A percentile compares a stretch with the other conserved stretches of the same genome.
Conservation (phyloP, 1,140 invertebrate species). For the Neodiprion pinetum region DNA sequence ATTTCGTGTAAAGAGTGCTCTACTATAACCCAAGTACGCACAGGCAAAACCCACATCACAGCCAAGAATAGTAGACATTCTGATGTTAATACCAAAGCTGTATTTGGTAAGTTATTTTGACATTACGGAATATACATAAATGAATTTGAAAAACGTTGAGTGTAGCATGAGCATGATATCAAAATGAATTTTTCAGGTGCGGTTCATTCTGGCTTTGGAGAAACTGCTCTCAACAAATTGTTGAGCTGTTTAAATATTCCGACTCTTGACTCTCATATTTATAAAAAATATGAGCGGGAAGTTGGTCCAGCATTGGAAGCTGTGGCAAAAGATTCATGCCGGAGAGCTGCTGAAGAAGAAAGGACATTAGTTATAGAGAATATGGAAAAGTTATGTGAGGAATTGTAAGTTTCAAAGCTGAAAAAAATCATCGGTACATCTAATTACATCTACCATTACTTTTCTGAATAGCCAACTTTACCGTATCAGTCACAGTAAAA, state of each 20-base stretch:
- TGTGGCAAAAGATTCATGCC: conserved; percentile 25
- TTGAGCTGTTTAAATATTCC: conserved; percentile 27
- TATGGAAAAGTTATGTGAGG: conserved; percentile 20
- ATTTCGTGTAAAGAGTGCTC: conserved; percentile 14
- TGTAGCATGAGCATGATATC: not conserved
- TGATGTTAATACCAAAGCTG: conserved; percentile 20
- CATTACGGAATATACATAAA: not conserved
- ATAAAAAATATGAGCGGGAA: conserved; percentile 29
- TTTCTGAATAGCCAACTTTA: no score
- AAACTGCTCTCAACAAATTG: conserved; percentile 24
- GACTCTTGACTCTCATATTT: not conserved
- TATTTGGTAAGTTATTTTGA: conserved; percentile 18
- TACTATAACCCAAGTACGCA: not conserved
- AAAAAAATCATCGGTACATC: no score
- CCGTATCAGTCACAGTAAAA: no score
- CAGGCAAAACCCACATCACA: conserved; percentile 10
- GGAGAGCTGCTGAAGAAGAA: conserved; percentile 25
- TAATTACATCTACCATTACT: no score
- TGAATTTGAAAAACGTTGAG: not conserved
- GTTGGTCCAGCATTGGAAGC: conserved; percentile 22
- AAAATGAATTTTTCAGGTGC: conserved; percentile 6
- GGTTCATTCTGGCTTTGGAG: conserved; percentile 20
- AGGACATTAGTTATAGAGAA: conserved; percentile 26
- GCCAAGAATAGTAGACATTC: not conserved
- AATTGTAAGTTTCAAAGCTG: conserved; percentile 20